Percentiles rank a stretch among this genome's conserved stretches.
These are phyloP conservation scores for Neosalanx taihuensis DNA, from an alignment of 2,797 vertebrate genomes.

Conservation along the genomic window DNA sequence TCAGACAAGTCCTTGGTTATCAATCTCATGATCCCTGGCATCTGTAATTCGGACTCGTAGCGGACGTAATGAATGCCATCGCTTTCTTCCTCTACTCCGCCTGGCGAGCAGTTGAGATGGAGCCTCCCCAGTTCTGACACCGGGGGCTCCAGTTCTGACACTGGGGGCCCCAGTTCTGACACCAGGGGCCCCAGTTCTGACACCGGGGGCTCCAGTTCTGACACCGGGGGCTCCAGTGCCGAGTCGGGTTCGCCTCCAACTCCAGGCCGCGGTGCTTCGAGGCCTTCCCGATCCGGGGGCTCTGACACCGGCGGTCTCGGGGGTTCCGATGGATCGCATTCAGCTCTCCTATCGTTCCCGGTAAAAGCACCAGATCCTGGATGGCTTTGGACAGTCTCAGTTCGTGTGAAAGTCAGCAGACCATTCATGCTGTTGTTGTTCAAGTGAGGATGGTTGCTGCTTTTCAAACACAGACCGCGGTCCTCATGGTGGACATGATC, in stretches of 20 bases:
- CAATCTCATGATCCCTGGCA: constrained; percentile 99
- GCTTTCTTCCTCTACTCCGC: constrained; percentile 66
- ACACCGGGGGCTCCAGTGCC: constrained; percentile 51
- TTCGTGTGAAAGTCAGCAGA: constrained; percentile 59
- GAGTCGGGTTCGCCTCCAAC: constrained; percentile 17
- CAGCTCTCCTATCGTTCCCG: constrained; percentile 35
- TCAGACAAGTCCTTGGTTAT: constrained; percentile 99
- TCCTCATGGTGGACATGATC: constrained; percentile 63
- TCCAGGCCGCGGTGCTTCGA: constrained; percentile 42
- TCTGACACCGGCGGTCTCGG: constrained; percentile 42
- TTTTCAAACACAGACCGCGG: constrained; percentile 63
- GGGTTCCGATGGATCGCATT: constrained; percentile 44
- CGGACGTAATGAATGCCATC: constrained; percentile 92
- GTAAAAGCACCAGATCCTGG: constrained; percentile 1
- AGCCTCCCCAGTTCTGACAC: constrained; percentile 67
- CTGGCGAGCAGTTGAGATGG: constrained; percentile 65
- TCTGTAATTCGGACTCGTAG: constrained; percentile 97
- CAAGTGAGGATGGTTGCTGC: constrained; percentile 57
- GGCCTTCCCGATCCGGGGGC: constrained; percentile 39
- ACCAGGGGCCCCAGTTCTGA: constrained; percentile 53
- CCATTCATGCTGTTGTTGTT: constrained; percentile 67
- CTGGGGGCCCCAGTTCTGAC: constrained; percentile 42
- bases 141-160: constrained; percentile 46
- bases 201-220: constrained; percentile 51
- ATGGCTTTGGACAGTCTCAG: constrained; percentile 40